These are phyloP conservation scores for Aleiodes leptofemur DNA, from an alignment of 2,888 invertebrate species.

Conservation along the genomic window DNA sequence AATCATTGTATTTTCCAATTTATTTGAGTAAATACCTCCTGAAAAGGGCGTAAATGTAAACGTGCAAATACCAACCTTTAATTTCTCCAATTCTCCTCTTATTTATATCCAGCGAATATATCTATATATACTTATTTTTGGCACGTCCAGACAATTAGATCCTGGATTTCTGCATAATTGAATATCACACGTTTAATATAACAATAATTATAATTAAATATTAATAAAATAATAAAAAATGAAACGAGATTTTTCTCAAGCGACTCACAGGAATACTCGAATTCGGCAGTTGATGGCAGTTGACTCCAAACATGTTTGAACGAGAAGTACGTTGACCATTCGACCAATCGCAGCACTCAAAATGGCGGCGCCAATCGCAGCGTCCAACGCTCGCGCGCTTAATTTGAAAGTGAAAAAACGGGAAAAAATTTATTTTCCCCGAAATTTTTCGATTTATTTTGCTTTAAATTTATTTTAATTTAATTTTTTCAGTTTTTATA, in stretches of 20 bases:
- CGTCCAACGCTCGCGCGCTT: not conserved
- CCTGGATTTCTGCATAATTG: not conserved
- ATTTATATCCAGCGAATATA: not conserved
- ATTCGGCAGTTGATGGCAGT: constrained; percentile 22
- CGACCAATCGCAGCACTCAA: constrained; percentile 11
- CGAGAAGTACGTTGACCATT: not conserved
- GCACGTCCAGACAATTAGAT: not conserved
- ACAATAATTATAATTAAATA: not conserved
- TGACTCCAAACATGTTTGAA: constrained; percentile 27
- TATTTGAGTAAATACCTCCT: too few relatives aligned
- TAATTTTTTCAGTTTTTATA: too few relatives aligned
- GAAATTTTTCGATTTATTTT: too few relatives aligned
- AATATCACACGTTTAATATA: not conserved
- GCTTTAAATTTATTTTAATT: too few relatives aligned
- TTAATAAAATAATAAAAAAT: not conserved
- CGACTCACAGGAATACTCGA: not conserved
- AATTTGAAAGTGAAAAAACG: not conserved
- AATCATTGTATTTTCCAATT: too few relatives aligned
- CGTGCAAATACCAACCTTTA: constrained; percentile 18
- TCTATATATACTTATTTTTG: not conserved
- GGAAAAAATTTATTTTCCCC: too few relatives aligned
- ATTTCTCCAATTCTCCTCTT: not conserved
- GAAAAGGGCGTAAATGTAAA: not conserved
- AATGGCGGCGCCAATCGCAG: constrained; percentile 26
- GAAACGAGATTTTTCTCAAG: not conserved